phyloP scores from a whole-genome alignment of 35 echinoderm and acorn worm species.

The Heliocidaris tuberculata region DNA sequence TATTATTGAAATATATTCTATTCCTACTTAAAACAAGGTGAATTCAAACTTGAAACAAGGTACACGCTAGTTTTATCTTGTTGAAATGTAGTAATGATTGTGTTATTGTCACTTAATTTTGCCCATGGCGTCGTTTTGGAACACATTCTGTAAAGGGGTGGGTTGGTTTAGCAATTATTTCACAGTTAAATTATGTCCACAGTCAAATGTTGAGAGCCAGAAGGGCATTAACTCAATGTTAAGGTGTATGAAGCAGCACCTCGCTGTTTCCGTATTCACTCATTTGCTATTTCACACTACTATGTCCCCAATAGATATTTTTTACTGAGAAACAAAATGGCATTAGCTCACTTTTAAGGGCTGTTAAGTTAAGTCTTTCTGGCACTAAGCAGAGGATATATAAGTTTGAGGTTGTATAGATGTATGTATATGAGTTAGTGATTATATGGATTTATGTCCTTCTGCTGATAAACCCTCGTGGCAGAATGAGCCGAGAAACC shows the following conservation, averaged over 20 bases:
- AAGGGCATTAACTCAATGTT: background rate
- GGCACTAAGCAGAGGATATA: background rate
- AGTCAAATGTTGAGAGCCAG: background rate
- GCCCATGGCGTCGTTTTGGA: background rate
- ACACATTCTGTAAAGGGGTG: background rate
- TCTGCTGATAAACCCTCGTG: background rate
- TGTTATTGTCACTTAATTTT: background rate
- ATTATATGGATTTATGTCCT: background rate
- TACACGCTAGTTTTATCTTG: background rate
- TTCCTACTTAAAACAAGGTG: background rate
- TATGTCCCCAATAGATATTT: background rate
- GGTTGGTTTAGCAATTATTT: background rate
- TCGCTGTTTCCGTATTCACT: background rate
- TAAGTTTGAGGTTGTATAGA: background rate
- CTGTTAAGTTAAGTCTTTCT: background rate
- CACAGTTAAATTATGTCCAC: background rate
- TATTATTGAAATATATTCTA: background rate
- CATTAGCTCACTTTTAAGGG: background rate
- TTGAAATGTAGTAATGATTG: background rate
- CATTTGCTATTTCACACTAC: too few species aligned
- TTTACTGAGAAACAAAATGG: background rate
- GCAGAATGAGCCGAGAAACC: background rate
- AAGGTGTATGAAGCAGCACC: background rate
- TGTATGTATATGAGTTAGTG: background rate
- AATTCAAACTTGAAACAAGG: background rate